Conservation (phyloP, 2,888 invertebrate species). For the Chironomus tentans region DNA sequence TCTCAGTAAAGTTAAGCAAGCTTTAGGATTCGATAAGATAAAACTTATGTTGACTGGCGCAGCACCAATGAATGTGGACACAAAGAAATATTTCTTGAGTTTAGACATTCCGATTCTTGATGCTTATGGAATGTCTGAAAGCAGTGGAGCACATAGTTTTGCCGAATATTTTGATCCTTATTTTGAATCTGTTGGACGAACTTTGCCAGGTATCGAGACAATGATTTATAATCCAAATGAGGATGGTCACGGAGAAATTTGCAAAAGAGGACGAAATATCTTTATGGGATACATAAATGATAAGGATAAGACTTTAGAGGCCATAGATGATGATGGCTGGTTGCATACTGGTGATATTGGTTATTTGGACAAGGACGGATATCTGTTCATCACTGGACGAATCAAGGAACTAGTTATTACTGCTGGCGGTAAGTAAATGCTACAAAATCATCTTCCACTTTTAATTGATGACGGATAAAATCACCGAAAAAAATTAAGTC, state of each 20-base stretch:
- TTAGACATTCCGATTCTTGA: conserved; percentile 76
- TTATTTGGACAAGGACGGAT: conserved; percentile 61
- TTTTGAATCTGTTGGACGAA: conserved; percentile 62
- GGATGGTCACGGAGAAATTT: conserved; percentile 75
- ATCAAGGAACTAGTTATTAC: conserved; percentile 81
- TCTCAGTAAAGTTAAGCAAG: conserved; percentile 66
- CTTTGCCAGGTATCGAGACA: conserved; percentile 56
- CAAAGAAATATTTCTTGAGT: conserved; percentile 80
- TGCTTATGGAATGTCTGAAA: conserved; percentile 84
- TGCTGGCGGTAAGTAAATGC: too few relatives aligned
- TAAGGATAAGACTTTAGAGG: conserved; percentile 60
- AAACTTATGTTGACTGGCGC: conserved; percentile 65
- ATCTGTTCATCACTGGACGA: conserved; percentile 66
- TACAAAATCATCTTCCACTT: too few relatives aligned
- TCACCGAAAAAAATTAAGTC: too few relatives aligned
- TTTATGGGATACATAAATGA: conserved; percentile 78
- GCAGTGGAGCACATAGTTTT: conserved; percentile 68
- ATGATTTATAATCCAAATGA: conserved; percentile 60
- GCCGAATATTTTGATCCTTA: conserved; percentile 48
- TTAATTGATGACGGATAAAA: too few relatives aligned
- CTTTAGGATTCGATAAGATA: conserved; percentile 69
- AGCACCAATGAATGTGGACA: conserved; percentile 74
- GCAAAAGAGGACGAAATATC: conserved; percentile 75
- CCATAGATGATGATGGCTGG: conserved; percentile 77
- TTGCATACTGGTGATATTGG: conserved; percentile 84